Conservation (phyloP, 2,797 vertebrate genomes). For the Lutjanus campechanus region DNA sequence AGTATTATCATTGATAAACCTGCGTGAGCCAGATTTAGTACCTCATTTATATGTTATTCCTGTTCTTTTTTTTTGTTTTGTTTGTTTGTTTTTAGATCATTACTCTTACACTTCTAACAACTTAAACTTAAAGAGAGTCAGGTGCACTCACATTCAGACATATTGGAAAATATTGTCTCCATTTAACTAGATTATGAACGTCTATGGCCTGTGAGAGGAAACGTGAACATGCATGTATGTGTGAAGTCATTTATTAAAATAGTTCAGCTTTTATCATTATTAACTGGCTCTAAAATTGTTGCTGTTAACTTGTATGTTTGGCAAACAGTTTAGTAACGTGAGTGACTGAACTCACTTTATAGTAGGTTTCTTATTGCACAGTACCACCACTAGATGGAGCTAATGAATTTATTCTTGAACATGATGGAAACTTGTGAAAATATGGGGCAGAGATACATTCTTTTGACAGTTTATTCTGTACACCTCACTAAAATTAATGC, state of each 20-base stretch:
- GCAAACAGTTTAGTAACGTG: not conserved
- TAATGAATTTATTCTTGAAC: constrained; percentile 31
- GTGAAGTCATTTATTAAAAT: not conserved
- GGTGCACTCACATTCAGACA: not conserved
- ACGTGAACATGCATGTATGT: not conserved
- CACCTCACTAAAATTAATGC: not conserved
- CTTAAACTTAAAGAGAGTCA: not conserved
- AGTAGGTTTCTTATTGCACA: not conserved
- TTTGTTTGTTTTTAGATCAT: not conserved
- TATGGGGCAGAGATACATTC: too few species aligned
- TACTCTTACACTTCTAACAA: not conserved
- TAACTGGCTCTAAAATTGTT: not conserved
- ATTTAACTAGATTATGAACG: not conserved
- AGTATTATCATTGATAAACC: constrained; percentile 13
- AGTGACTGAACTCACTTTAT: not conserved
- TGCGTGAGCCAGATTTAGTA: not conserved
- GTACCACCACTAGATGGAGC: constrained; percentile 70
- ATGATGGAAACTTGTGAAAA: not conserved
- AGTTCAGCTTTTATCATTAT: not conserved
- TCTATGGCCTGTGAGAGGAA: not conserved
- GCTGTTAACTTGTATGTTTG: not conserved
- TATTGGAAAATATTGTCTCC: not conserved
- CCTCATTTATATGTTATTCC: not conserved
- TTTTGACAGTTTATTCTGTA: not conserved
- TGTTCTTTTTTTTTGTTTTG: too few species aligned